phyloP scores from a whole-genome alignment of 2,888 invertebrate species.

The Nomada flava region DNA sequence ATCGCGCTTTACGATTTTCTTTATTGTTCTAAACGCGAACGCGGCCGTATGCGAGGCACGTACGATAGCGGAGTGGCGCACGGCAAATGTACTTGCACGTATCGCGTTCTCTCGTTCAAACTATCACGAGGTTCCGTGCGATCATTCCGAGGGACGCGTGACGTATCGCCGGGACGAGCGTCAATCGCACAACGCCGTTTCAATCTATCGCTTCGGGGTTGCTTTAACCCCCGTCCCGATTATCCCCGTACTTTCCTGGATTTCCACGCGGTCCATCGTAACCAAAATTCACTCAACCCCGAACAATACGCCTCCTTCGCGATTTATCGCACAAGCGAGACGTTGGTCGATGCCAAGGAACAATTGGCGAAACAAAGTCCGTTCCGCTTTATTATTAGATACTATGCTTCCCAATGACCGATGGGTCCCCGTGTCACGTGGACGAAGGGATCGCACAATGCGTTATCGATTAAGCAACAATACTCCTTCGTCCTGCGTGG shows the following conservation, averaged over 20 bases:
- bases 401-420: slow-evolving; percentile 5
- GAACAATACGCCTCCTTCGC: too few relatives aligned
- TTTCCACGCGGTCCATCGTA: not conserved
- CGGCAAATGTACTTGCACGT: not conserved
- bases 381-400: slow-evolving; percentile 10
- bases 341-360: not conserved
- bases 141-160: not conserved
- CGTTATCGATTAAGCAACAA: slow-evolving; percentile 40
- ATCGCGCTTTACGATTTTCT: slow-evolving; percentile 52
- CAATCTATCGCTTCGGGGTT: slow-evolving; percentile 28
- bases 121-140: slow-evolving; percentile 6
- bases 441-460: slow-evolving; percentile 21
- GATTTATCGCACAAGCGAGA: too few relatives aligned
- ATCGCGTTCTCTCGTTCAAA: slow-evolving; percentile 3
- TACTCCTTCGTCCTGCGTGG: slow-evolving; percentile 36
- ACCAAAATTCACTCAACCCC: not conserved
- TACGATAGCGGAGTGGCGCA: slow-evolving; percentile 9
- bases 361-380: slow-evolving; percentile 17
- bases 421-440: slow-evolving; percentile 7
- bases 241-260: not conserved
- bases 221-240: slow-evolving; percentile 38
- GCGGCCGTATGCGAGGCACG: slow-evolving; percentile 46
- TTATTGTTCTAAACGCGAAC: slow-evolving; percentile 57
- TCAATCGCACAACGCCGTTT: not conserved
- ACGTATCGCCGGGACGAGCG: too few relatives aligned